Conservation (phyloP, 1,140 invertebrate species). For the Drosophila pachea region DNA sequence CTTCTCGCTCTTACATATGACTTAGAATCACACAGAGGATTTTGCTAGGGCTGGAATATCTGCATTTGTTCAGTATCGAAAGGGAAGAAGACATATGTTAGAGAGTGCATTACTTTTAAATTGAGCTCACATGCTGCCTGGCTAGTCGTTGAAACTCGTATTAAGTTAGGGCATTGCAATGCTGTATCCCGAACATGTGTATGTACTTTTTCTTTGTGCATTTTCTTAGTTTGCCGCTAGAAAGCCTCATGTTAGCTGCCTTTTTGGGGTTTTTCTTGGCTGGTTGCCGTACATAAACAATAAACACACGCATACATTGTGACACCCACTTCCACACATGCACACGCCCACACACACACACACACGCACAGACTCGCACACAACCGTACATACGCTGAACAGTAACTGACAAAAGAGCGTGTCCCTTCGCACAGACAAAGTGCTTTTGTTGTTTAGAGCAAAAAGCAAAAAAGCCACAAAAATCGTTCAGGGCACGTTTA, state of each 20-base stretch:
- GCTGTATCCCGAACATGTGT: constrained; percentile 30
- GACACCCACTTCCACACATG: constrained; percentile 1
- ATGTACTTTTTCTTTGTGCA: constrained; percentile 50
- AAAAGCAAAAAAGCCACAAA: constrained; percentile 76
- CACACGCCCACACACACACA: constrained; percentile 10
- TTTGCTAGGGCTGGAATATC: too few species aligned
- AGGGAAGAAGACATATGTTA: too few species aligned
- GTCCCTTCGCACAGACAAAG: constrained; percentile 47
- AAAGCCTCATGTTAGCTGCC: constrained; percentile 73
- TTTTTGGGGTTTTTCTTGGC: constrained; percentile 77
- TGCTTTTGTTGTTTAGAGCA: constrained; percentile 76
- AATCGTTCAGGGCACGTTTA: constrained; percentile 76
- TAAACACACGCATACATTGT: constrained; percentile 49
- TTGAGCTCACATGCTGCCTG: background rate
- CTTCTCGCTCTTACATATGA: too few species aligned
- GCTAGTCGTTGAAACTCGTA: background rate
- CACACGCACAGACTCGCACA: constrained; percentile 17
- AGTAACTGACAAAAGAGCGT: constrained; percentile 24
- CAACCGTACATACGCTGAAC: constrained; percentile 17
- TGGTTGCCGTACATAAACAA: constrained; percentile 76
- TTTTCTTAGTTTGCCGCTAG: constrained; percentile 73
- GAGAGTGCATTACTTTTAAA: too few species aligned
- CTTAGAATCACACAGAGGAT: too few species aligned
- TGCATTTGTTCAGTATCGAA: too few species aligned
- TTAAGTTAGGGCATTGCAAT: constrained; percentile 2